A percentile compares a stretch with the other conserved stretches of the same genome.
Conservation (phyloP, 1,140 invertebrate species). For the Chlorops oryzae region DNA sequence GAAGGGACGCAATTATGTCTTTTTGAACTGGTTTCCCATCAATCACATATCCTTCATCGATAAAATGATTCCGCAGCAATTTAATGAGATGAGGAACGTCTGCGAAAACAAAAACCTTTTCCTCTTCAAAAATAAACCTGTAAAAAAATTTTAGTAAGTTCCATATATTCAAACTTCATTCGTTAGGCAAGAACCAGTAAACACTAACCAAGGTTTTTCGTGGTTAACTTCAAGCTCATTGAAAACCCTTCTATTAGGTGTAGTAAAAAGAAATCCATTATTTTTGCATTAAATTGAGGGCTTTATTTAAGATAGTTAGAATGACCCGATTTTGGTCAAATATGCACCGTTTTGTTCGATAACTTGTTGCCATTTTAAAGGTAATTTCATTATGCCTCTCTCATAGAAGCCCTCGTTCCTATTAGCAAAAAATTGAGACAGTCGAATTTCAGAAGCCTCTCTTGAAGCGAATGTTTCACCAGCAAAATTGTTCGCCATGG, state of each 20-base stretch:
- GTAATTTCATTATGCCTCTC: too few species aligned
- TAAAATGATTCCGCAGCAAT: neutral
- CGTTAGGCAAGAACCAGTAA: neutral
- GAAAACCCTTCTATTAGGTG: neutral
- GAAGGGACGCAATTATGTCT: neutral
- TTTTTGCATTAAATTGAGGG: too few species aligned
- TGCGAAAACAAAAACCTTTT: neutral
- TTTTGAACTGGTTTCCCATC: neutral
- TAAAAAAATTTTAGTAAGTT: neutral
- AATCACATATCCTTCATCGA: neutral
- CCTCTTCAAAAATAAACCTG: neutral
- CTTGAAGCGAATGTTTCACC: too few species aligned
- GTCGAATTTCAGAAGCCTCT: too few species aligned
- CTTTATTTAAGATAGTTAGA: too few species aligned
- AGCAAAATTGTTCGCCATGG: too few species aligned
- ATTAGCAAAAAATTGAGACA: too few species aligned
- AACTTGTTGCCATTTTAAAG: too few species aligned
- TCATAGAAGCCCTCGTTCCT: too few species aligned
- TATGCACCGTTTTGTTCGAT: too few species aligned
- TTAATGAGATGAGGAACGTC: constrained; percentile 2
- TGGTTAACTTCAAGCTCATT: neutral
- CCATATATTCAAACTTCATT: neutral
- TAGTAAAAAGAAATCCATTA: too few species aligned
- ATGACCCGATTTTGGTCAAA: too few species aligned
- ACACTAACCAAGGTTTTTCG: neutral